A percentile compares a stretch with the other conserved stretches of the same genome.
These are phyloP conservation scores for Thereva nobilitata DNA, from an alignment of 2,888 invertebrate genomes.

Conservation along the genomic window DNA sequence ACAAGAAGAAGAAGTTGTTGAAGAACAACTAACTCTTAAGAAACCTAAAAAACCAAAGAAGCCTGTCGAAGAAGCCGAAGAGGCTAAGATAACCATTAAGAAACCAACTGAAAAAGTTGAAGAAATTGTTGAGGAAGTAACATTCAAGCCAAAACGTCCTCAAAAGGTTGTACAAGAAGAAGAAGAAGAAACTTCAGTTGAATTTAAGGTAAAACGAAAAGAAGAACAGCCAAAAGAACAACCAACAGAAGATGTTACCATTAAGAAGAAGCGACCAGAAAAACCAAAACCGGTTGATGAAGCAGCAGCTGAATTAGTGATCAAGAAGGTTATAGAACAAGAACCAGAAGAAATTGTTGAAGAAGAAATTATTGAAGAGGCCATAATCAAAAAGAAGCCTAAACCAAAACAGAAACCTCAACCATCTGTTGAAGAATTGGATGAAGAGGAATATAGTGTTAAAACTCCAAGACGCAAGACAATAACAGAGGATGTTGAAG, in stretches of 20 bases:
- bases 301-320: constrained; percentile 53
- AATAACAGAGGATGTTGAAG: constrained; percentile 57
- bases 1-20: constrained; percentile 48
- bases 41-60: constrained; percentile 46
- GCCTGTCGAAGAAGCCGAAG: constrained; percentile 45
- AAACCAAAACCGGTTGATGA: constrained; percentile 51
- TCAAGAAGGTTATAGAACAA: constrained; percentile 51
- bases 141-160: constrained; percentile 19
- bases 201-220: constrained; percentile 6
- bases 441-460: constrained; percentile 52
- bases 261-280: constrained; percentile 53
- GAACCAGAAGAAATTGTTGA: constrained; percentile 62
- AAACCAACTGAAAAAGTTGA: constrained; percentile 44
- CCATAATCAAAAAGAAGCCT: too few relatives aligned
- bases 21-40: constrained; percentile 38
- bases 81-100: constrained; percentile 43
- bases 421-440: neutral
- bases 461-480: constrained; percentile 56
- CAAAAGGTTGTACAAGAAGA: constrained; percentile 18
- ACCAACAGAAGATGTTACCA: constrained; percentile 47
- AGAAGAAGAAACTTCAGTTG: constrained; percentile 18
- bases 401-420: too few relatives aligned
- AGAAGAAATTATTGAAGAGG: constrained; percentile 54
- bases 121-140: constrained; percentile 45
- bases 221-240: constrained; percentile 41